A percentile compares a stretch with the other conserved stretches of the same genome.
Conservation (phyloP, 1,140 invertebrate species). For the Drosophila pruinosa region DNA sequence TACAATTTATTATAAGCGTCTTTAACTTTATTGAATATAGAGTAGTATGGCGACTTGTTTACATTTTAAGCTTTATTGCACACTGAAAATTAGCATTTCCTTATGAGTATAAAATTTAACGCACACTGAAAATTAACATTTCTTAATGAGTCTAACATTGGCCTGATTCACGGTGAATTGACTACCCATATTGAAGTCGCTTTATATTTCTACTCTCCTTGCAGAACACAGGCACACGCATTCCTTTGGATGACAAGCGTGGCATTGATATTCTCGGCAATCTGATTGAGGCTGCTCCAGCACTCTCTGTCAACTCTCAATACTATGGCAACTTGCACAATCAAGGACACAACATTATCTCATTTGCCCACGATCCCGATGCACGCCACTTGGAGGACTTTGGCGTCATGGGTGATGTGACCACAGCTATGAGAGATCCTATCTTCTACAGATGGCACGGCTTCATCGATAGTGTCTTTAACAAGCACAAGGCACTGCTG, state of each 20-base stretch:
- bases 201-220: not conserved
- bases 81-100: no score
- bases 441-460: constrained; percentile 89
- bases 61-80: no score
- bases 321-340: constrained; percentile 88
- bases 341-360: constrained; percentile 86
- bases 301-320: constrained; percentile 84
- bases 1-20: no score
- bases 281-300: constrained; percentile 85
- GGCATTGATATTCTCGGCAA: constrained; percentile 87
- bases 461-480: constrained; percentile 87
- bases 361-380: constrained; percentile 87
- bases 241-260: constrained; percentile 59
- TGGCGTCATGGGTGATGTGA: constrained; percentile 87
- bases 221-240: constrained; percentile 53
- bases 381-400: constrained; percentile 85
- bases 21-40: not conserved
- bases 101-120: no score
- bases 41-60: no score
- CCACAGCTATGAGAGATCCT: constrained; percentile 88
- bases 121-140: no score
- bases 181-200: no score
- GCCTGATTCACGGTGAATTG: no score
- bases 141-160: no score
- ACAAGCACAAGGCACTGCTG: constrained; percentile 86